These are phyloP conservation scores for Hyperoplus immaculatus DNA, from an alignment of 2,797 vertebrate species.

Conservation along the genomic window DNA sequence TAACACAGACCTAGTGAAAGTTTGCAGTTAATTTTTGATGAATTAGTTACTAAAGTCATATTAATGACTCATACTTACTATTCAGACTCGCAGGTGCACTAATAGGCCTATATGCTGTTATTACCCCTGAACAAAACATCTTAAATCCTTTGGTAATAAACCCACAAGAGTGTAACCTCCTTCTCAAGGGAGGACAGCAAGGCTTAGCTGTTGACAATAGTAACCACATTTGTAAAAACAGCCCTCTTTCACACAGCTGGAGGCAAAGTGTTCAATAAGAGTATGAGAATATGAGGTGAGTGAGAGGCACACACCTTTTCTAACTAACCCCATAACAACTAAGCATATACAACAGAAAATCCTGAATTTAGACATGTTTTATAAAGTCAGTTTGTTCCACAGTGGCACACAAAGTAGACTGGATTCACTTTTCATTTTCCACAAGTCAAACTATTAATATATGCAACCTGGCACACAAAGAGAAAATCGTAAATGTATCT, in stretches of 20 bases:
- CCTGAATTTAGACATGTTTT: not conserved
- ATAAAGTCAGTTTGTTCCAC: not conserved
- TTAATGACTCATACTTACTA: not conserved
- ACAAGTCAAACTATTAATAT: slow-evolving; percentile 6
- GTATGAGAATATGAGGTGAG: not conserved
- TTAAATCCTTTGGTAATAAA: slow-evolving; percentile 26
- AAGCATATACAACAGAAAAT: not conserved
- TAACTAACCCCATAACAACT: not conserved
- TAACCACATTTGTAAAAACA: slow-evolving; percentile 35
- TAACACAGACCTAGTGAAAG: not conserved
- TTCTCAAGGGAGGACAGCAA: slow-evolving; percentile 8
- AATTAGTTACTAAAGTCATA: not conserved
- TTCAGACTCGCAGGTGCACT: not conserved
- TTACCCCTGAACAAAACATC: slow-evolving; percentile 6
- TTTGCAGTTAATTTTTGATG: not conserved
- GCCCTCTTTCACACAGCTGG: not conserved
- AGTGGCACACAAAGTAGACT: not conserved
- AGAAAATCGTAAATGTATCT: not conserved
- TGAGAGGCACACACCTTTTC: not conserved
- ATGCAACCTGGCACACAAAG: not conserved
- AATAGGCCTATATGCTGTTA: not conserved
- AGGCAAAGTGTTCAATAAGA: not conserved
- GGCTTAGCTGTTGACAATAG: slow-evolving; percentile 16
- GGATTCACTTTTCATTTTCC: not conserved
- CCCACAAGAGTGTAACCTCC: not conserved